These are phyloP conservation scores for Volucella bombylans DNA, from an alignment of 2,888 invertebrate species.

Conservation along the genomic window DNA sequence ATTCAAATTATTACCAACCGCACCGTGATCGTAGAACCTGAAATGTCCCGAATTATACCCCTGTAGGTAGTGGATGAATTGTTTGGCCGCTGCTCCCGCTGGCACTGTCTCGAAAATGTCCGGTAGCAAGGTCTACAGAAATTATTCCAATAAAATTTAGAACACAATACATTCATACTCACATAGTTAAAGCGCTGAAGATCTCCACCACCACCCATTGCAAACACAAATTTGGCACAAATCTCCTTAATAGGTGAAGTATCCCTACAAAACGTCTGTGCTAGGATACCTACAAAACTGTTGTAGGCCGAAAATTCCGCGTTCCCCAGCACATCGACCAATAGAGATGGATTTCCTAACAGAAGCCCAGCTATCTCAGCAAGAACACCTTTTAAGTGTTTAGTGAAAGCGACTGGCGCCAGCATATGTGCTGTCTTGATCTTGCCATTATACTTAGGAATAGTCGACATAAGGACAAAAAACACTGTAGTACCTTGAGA, in stretches of 20 bases:
- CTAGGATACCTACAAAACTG: conserved; percentile 77
- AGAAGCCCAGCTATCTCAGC: no score
- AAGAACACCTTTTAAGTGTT: no score
- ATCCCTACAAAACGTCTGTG: conserved; percentile 77
- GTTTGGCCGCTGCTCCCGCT: conserved; percentile 87
- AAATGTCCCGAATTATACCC: conserved; percentile 83
- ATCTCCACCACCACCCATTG: conserved; percentile 80
- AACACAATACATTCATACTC: conserved; percentile 82
- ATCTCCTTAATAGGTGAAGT: conserved; percentile 75
- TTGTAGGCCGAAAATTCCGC: conserved; percentile 86
- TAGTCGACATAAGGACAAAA: conserved; percentile 87
- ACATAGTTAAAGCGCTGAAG: conserved; percentile 80
- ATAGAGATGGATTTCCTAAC: conserved; percentile 77
- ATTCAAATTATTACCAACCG: conserved; percentile 81
- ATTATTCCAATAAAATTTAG: no score
- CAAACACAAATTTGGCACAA: conserved; percentile 78
- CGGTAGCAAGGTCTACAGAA: conserved; percentile 83
- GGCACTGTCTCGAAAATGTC: conserved; percentile 87
- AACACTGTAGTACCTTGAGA: conserved; percentile 87
- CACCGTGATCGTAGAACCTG: conserved; percentile 85
- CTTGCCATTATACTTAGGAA: conserved; percentile 87
- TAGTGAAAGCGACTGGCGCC: conserved; percentile 79
- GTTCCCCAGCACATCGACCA: conserved; percentile 78
- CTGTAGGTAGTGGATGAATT: conserved; percentile 89
- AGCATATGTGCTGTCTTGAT: conserved; percentile 87